phyloP scores from a whole-genome alignment of 2,113 vertebrate genomes.

The Gorsachius goisagi region DNA sequence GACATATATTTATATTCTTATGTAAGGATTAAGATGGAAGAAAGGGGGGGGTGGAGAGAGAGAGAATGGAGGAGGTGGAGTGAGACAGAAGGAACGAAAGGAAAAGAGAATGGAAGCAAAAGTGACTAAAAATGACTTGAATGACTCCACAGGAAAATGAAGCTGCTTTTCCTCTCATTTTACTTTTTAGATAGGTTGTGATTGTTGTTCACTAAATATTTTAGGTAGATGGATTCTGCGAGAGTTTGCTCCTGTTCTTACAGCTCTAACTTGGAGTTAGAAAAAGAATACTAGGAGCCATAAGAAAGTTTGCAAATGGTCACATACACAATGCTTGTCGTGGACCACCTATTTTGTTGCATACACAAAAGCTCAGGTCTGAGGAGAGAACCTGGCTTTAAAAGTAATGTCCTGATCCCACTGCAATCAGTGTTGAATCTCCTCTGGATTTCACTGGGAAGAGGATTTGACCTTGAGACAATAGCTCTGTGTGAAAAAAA shows the following conservation, averaged over 20 bases:
- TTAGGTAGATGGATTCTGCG: neutral
- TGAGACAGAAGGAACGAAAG: neutral
- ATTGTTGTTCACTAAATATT: neutral
- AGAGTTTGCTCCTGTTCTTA: neutral
- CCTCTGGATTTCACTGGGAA: neutral
- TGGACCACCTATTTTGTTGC: neutral
- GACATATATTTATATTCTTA: neutral
- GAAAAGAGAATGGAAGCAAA: neutral
- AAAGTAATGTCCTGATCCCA: neutral
- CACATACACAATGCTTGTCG: neutral
- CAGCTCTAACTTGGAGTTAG: neutral
- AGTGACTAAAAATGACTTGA: neutral
- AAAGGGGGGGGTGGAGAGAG: neutral
- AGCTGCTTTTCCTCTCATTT: neutral
- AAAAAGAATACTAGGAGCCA: neutral
- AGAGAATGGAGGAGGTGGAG: neutral
- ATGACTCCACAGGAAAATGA: neutral
- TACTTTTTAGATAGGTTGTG: neutral
- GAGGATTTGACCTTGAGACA: constrained; percentile 5
- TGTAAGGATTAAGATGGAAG: neutral
- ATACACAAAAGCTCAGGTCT: neutral
- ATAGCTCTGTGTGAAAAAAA: neutral
- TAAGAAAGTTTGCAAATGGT: neutral
- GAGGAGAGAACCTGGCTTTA: neutral
- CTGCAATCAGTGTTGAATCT: neutral